phyloP scores from a whole-genome alignment of 1,140 invertebrate species.

The Drosophila suzukii region DNA sequence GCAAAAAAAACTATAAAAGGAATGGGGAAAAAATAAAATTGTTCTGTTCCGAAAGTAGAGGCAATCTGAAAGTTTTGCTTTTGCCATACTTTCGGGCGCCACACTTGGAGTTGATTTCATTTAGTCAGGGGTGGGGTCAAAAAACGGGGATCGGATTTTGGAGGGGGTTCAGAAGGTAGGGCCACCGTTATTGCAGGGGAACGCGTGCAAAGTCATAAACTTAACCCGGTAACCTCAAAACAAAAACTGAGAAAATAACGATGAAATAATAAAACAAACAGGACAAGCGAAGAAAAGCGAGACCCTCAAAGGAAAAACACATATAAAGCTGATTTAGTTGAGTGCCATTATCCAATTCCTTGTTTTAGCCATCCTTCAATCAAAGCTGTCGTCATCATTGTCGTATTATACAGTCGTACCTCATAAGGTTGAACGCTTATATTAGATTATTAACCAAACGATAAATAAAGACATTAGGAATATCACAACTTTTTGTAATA shows the following conservation, averaged over 20 bases:
- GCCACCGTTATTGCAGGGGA: conserved; percentile 34
- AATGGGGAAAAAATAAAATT: conserved; percentile 15
- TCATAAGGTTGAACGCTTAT: neutral
- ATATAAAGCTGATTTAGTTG: conserved; percentile 60
- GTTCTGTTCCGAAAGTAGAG: conserved; percentile 7
- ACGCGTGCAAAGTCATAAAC: conserved; percentile 74
- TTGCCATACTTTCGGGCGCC: conserved; percentile 37
- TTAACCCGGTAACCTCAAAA: conserved; percentile 76
- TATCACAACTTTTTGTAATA: no score
- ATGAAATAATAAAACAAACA: conserved; percentile 28
- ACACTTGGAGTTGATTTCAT: conserved; percentile 38
- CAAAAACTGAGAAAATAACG: conserved; percentile 16
- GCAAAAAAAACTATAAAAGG: conserved; percentile 9
- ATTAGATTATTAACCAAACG: no score
- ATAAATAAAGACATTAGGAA: no score
- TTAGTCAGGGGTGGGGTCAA: conserved; percentile 12
- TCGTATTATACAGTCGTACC: conserved; percentile 9
- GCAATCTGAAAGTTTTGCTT: conserved; percentile 40
- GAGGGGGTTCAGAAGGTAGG: neutral
- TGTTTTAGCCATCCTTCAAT: conserved; percentile 21
- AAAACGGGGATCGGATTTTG: neutral
- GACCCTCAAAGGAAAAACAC: conserved; percentile 22
- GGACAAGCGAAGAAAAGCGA: conserved; percentile 5
- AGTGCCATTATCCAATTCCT: conserved; percentile 57
- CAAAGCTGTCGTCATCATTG: conserved; percentile 35